Evolutionary conservation across 2,797 vertebrate species (phyloP), one percentile per base, ranked within the genome.

Genomic region (Phaenicophaeus curvirostris): DNA sequence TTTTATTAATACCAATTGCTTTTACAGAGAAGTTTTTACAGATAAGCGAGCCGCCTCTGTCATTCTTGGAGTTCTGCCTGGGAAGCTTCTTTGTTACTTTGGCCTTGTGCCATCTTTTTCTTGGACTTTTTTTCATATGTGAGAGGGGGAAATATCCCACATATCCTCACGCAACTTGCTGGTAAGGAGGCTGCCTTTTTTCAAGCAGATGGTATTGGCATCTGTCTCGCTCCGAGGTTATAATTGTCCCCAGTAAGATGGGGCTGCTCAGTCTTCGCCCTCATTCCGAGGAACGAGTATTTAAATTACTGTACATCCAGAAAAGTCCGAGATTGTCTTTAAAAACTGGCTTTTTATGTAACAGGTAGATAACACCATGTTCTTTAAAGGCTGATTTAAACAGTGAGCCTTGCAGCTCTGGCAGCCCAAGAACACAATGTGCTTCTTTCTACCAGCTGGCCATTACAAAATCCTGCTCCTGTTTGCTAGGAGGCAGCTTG

Each of bases 201-300:
- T 69, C 51, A 88, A 91, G 82, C 94, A 95, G 92, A 93, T 96
- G 92, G 91, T 81, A 82, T 84, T 73, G 75, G 82, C 92, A 93
- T 96, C 92, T 94, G 92, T 73, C 93, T 80, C 85, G 83, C 63
- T 63, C 72, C 33, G 82, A 78, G 69, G 81, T 86, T 69, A 33
- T 86, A 89, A 73, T 6, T 87, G 92, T 76, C 82, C 76, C 51
- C 68, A 59, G 35, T 75, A 91, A 90, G 87, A 92, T 33, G 41
- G 35, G 21, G 58, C 66, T 95, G 79, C 76, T 90, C 83, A 82
- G 55, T 63, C 87, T 87, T 95, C 73, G 67, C 79, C 67, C 79
- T 93, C 67, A 21, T 79, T 96, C 63, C 0, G 1, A 84, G 73
- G 66, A 94, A 75, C 72, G 68, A 93, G 58, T 50, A 84, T 11